Conservation (phyloP, 2,797 vertebrate genomes). For the Cyclopterus lumpus region DNA sequence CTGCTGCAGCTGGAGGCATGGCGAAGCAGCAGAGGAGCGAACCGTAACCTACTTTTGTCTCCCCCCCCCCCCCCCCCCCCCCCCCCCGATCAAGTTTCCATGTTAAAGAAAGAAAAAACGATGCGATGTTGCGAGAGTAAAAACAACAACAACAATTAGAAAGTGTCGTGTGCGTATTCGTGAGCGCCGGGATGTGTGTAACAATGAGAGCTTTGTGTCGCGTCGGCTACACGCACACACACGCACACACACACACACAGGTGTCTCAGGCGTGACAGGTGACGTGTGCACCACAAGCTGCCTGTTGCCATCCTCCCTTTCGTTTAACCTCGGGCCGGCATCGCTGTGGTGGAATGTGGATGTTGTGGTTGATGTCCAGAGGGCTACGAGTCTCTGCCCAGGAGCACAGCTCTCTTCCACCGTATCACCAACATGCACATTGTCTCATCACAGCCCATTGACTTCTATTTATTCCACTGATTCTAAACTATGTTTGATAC, state of each 20-base stretch:
- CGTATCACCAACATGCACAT: too few species aligned
- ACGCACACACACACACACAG: conserved; percentile 36
- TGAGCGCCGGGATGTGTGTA: conserved; percentile 6
- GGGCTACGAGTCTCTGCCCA: background rate
- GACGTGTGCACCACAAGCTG: conserved; percentile 61
- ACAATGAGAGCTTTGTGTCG: conserved; percentile 53
- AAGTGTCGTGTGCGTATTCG: background rate
- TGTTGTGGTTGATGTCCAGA: background rate
- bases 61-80: too few species aligned
- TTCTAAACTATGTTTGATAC: background rate
- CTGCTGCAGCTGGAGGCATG: conserved; percentile 42
- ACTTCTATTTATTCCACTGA: background rate
- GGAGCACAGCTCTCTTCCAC: background rate
- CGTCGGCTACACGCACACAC: conserved; percentile 37
- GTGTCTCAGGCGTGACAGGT: conserved; percentile 72
- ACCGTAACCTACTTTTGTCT: conserved; percentile 84
- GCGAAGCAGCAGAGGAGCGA: conserved; percentile 50
- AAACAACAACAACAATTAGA: background rate
- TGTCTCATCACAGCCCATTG: conserved; percentile 18
- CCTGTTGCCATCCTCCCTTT: conserved; percentile 67
- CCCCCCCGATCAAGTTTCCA: conserved; percentile 62
- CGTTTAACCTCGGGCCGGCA: conserved; percentile 17
- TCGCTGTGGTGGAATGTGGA: conserved; percentile 29
- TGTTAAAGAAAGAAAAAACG: background rate
- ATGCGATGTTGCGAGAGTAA: background rate